Percentiles rank a stretch among this genome's conserved stretches.
Evolutionary conservation across 1,140 invertebrate genomes (phyloP).

Genomic region (Agraylea sexmaculata): DNA sequence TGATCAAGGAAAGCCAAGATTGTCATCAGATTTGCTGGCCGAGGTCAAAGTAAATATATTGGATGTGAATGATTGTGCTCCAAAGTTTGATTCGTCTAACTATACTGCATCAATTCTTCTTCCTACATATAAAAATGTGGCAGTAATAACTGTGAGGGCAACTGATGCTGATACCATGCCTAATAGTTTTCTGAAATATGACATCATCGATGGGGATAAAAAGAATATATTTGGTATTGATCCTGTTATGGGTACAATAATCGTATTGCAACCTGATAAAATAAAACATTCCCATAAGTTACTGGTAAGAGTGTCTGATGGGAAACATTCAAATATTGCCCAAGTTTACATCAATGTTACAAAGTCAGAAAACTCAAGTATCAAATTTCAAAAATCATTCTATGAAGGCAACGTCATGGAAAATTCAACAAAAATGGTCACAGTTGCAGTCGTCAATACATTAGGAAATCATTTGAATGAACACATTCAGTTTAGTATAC

Average conservation of each 20-base stretch:
- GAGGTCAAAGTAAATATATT: conserved; percentile 54
- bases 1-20: conserved; percentile 65
- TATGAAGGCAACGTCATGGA: conserved; percentile 67
- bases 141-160: conserved; percentile 52
- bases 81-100: conserved; percentile 50
- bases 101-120: conserved; percentile 64
- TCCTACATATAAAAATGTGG: conserved; percentile 63
- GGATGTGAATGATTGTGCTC: conserved; percentile 74
- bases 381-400: conserved; percentile 61
- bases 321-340: conserved; percentile 49
- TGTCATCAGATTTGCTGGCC: conserved; percentile 58
- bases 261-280: conserved; percentile 25
- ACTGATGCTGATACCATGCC: conserved; percentile 56
- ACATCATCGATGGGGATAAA: conserved; percentile 67
- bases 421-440: conserved; percentile 64
- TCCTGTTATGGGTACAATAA: conserved; percentile 58
- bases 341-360: conserved; percentile 50
- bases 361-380: conserved; percentile 53
- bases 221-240: conserved; percentile 68
- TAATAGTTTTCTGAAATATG: conserved; percentile 48
- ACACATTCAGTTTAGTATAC: conserved; percentile 67
- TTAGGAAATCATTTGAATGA: conserved; percentile 69
- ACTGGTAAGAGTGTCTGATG: conserved; percentile 55
- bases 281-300: conserved; percentile 40
- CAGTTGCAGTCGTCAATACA: conserved; percentile 68